Evolutionary conservation across 2,797 vertebrate species (phyloP).

Genomic region (Sebastes trivittatus): DNA sequence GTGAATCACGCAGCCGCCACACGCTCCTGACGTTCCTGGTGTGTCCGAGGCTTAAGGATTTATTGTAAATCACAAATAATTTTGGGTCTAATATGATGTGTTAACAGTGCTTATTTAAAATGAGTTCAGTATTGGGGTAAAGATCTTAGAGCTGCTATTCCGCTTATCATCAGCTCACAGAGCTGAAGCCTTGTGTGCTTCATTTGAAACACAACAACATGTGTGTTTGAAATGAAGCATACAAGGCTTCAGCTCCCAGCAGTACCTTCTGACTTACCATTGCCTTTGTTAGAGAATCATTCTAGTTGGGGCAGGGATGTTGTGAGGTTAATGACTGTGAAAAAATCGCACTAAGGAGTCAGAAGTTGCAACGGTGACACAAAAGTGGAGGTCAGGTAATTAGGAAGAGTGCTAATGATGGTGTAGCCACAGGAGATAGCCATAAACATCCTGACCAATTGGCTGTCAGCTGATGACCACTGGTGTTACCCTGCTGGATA

Average conservation of each 20-base stretch:
- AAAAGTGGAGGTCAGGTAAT: slow-evolving; percentile 57
- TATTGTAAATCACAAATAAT: background rate
- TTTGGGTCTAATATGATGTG: background rate
- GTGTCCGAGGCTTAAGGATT: too few relatives aligned
- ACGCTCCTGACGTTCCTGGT: too few relatives aligned
- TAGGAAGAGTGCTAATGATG: slow-evolving; percentile 68
- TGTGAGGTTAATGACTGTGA: slow-evolving; percentile 61
- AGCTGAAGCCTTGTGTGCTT: too few relatives aligned
- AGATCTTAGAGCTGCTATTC: background rate
- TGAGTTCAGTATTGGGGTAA: background rate
- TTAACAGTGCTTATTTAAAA: background rate
- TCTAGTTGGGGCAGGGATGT: background rate
- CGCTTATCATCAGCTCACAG: background rate
- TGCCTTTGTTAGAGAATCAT: slow-evolving; percentile 7
- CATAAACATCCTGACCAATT: slow-evolving; percentile 63
- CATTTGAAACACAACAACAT: background rate
- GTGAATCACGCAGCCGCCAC: too few relatives aligned
- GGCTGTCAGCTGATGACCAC: slow-evolving; percentile 40
- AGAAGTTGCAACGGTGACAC: slow-evolving; percentile 37
- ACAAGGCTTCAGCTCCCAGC: background rate
- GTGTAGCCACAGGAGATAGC: slow-evolving; percentile 58
- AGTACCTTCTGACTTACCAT: background rate
- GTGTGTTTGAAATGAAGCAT: background rate
- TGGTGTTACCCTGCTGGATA: slow-evolving; percentile 50
- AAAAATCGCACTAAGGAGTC: slow-evolving; percentile 75